Percentiles rank a stretch among this genome's conserved stretches.
phyloP scores from a whole-genome alignment of 2,113 vertebrate genomes.

The Motacilla alba region DNA sequence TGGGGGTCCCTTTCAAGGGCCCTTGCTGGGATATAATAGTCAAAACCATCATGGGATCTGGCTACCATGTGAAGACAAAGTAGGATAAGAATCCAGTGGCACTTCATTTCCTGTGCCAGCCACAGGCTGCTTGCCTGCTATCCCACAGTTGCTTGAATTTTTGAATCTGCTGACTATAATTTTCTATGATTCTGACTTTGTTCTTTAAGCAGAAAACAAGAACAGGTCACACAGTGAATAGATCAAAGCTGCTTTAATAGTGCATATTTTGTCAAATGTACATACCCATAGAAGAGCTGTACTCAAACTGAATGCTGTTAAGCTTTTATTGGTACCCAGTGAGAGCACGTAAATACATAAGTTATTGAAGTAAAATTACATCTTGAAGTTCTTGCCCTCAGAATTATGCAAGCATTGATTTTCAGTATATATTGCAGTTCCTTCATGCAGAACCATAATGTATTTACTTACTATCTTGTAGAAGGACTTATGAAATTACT shows the following conservation, averaged over 20 bases:
- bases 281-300: background rate
- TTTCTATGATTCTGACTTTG: background rate
- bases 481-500: slow-evolving; percentile 8
- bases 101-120: background rate
- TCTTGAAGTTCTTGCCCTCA: background rate
- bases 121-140: background rate
- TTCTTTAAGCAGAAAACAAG: background rate
- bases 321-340: background rate
- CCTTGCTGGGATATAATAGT: background rate
- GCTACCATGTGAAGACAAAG: background rate
- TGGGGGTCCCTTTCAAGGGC: background rate
- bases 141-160: background rate
- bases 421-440: slow-evolving; percentile 10
- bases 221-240: background rate
- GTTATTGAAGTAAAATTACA: slow-evolving; percentile 16
- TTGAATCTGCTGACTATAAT: background rate
- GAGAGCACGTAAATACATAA: background rate
- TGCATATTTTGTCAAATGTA: background rate
- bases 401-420: slow-evolving; percentile 29
- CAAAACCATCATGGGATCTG: background rate
- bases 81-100: background rate
- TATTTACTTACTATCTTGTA: slow-evolving; percentile 18
- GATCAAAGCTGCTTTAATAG: background rate
- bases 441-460: slow-evolving; percentile 9
- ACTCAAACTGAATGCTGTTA: background rate